Evolutionary conservation across 2,888 invertebrate genomes (phyloP), one percentile per base, ranked within the genome.

Genomic region (Tetragonula carbonaria): DNA sequence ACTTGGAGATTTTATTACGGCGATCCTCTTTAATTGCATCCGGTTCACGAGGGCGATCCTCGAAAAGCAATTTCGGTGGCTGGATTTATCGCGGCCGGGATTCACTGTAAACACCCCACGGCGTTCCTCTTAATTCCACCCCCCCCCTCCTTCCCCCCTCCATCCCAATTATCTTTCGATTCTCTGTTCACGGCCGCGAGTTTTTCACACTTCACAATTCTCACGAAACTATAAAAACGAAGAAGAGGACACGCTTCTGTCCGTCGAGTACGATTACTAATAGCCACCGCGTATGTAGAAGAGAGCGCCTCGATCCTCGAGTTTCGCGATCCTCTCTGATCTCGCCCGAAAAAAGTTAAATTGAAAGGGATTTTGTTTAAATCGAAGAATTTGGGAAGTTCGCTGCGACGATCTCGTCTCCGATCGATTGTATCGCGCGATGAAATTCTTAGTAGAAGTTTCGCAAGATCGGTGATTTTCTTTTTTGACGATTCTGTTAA

Each of bases 21-120:
- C 74, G 77, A 81, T 81, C 81, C 73, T 50, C 78, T 74, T 81
- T 81, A 81, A 81, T 78, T 81, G 78, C 78, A 63, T 74, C 81
- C 68, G 68, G 8, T 45, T 28, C 28, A 11, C 45, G 28, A 63
- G 55, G 45, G 16, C 53, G 73, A 78, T 57, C 23, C 78, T 81
- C 73, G 81, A 81, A 70, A 81, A 81, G 78, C 81, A 81, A 81
- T 81, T 78, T 78, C 78, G 50, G 23, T 50, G 72, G 38, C 28
- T 50, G 68, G 81, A 81, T 81, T 81, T 78, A 78, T 78, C 63
- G 68, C 33, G 4, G n/a, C 59, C 38, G 28, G 45, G 28, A 59
- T 62, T 67, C 72, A 53, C 68, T 33, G 72, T 78, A 78, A 78
- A 78, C 73, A 78, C 50, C 80, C 63, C 4, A 55, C n/a, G 74